phyloP scores from a whole-genome alignment of 1,140 invertebrate genomes.

The Pristionchus pacificus region DNA sequence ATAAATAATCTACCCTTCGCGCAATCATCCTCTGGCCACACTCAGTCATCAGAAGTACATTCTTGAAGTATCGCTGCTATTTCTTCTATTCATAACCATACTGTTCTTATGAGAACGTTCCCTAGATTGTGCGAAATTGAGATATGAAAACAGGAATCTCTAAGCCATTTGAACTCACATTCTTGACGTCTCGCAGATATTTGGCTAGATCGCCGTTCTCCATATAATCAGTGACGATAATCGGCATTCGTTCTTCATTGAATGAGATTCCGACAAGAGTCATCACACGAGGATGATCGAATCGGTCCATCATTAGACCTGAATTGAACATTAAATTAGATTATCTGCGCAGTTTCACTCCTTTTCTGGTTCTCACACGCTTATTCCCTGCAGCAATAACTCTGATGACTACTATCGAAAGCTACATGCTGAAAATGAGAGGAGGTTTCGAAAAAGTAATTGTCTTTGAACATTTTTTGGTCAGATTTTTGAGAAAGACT shows the following conservation, averaged over 20 bases:
- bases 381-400: background rate
- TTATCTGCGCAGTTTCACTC: background rate
- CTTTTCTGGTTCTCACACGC: background rate
- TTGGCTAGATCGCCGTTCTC: constrained; percentile 25
- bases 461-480: no score
- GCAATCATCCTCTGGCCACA: no score
- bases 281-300: constrained; percentile 14
- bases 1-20: no score
- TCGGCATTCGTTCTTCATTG: constrained; percentile 8
- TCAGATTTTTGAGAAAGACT: no score
- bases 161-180: no score
- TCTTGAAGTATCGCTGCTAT: no score
- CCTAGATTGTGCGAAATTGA: no score
- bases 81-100: no score
- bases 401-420: background rate
- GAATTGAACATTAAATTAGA: constrained; percentile 5
- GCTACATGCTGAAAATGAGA: background rate
- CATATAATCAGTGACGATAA: constrained; percentile 30
- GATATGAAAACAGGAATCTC: no score
- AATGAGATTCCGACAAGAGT: constrained; percentile 25
- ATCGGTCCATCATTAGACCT: constrained; percentile 23
- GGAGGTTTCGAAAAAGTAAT: background rate
- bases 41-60: no score
- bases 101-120: no score
- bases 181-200: constrained; percentile 18